Conservation (phyloP, 2,888 invertebrate genomes). For the Phytoseiulus persimilis region DNA sequence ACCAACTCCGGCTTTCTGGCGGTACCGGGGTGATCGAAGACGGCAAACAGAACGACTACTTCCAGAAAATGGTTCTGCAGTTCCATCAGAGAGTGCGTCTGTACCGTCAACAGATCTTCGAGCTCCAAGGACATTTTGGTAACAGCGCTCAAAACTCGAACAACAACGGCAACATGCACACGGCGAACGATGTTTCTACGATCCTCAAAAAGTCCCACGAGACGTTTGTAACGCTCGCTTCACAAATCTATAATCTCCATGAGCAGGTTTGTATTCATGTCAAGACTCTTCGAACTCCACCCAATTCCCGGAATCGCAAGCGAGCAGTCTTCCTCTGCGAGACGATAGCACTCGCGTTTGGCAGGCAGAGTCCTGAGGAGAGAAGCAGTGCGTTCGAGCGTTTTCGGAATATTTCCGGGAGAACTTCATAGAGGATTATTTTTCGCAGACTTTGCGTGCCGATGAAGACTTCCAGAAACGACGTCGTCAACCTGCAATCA, state of each 20-base stretch:
- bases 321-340: no score
- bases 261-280: background rate
- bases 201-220: background rate
- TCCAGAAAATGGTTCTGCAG: constrained; percentile 20
- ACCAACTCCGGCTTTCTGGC: background rate
- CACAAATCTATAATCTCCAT: constrained; percentile 25
- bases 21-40: background rate
- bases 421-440: no score
- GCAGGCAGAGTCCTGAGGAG: no score
- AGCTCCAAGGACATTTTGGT: constrained; percentile 22
- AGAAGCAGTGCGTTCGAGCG: no score
- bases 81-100: constrained; percentile 18
- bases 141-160: background rate
- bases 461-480: constrained; percentile 10
- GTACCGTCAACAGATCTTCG: constrained; percentile 28
- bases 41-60: constrained; percentile 13
- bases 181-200: background rate
- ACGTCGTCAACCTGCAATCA: background rate
- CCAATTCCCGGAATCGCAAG: no score
- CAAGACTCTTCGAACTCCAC: no score
- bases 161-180: background rate
- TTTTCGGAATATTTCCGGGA: no score
- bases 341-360: no score
- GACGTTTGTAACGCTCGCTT: constrained; percentile 32
- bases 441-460: background rate